Evolutionary conservation across 2,113 vertebrate species (phyloP), one percentile per base, ranked within the genome.

Genomic region (Triplophysa rosa): DNA sequence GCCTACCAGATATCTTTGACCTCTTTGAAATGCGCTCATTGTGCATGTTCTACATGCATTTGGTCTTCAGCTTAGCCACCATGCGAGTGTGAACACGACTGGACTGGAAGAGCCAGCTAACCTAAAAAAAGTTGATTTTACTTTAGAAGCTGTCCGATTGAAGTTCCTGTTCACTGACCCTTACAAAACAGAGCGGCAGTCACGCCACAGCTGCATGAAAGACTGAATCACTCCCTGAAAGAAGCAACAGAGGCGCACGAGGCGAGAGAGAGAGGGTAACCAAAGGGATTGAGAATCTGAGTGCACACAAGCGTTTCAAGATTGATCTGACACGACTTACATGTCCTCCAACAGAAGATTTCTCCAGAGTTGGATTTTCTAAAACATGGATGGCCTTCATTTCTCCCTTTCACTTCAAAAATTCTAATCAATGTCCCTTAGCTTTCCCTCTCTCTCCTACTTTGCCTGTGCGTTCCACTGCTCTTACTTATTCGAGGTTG

Each of bases 401-500:
- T 83, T 74, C 62, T 65, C 42, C 69, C n/a, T 47, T 47, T 23
- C 65, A 40, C 21, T 17, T 40, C 84, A 37, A 73, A 61, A 72
- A 69, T 86, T 78, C 77, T 84, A 88, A 81, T 54, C 21, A 26
- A 13, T 65, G 73, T 63, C 56, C 16, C 49, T 63, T 75, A 58
- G 45, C 29, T 61, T 26, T 75, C 29, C 67, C 81, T 80, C 63
- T 26, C 65, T 84, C 82, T 83, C 65, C 77, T 52, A 29, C 62
- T 49, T 66, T 73, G 72, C 85, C 68, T 68, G 66, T 73, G 47
- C 49, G 33, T 78, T 81, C 56, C 82, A 83, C 82, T 78, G 82
- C 82, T 84, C 70, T 33, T 73, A 72, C 87, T 88, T 89, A 90
- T 92, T 91, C 88, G 88, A 66, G 80, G 86, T 81, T 93, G 92